Evolutionary conservation across 2,113 vertebrate species (phyloP).

Genomic region (Oncorhynchus nerka): DNA sequence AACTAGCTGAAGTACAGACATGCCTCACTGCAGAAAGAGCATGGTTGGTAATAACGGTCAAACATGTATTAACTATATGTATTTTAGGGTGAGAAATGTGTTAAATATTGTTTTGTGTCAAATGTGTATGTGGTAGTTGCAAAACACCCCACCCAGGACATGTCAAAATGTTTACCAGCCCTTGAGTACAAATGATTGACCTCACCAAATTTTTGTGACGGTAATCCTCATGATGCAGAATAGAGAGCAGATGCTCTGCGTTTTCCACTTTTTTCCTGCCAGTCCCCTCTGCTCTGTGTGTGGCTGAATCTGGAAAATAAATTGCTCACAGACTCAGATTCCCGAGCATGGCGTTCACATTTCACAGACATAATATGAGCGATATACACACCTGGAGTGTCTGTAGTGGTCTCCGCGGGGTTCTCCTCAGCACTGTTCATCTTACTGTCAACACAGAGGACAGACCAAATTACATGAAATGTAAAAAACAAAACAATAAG

Average conservation of each 20-base stretch:
- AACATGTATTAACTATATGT: neutral
- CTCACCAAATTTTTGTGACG: constrained; percentile 62
- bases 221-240: constrained; percentile 33
- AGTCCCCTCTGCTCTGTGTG: constrained; percentile 31
- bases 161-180: neutral
- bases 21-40: neutral
- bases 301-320: constrained; percentile 44
- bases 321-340: constrained; percentile 6
- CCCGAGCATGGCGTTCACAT: constrained; percentile 5
- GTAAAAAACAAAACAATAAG: neutral
- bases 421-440: constrained; percentile 46
- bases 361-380: neutral
- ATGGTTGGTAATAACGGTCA: neutral
- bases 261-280: constrained; percentile 27
- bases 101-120: neutral
- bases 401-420: constrained; percentile 23
- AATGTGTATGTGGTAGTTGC: neutral
- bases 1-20: neutral
- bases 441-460: constrained; percentile 53
- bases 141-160: neutral
- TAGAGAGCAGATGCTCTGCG: constrained; percentile 13
- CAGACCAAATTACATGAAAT: neutral
- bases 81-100: neutral
- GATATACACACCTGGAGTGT: constrained; percentile 53
- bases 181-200: neutral